Evolutionary conservation across 2,113 vertebrate species (phyloP).

Genomic region (Spermophilus dauricus): DNA sequence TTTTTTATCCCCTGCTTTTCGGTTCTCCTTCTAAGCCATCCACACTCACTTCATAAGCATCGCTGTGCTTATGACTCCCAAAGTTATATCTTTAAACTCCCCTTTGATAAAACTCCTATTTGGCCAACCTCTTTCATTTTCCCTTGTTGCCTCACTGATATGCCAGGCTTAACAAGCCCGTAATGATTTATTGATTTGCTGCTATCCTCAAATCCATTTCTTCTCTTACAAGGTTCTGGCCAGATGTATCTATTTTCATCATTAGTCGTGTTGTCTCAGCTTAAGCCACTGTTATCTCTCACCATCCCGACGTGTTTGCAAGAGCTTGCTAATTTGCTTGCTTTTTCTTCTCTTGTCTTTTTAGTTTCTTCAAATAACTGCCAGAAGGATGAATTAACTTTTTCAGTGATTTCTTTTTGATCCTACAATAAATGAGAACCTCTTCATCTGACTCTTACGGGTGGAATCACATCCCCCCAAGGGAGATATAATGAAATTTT

Average conservation of each 20-base stretch:
- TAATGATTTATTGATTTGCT: slow-evolving; percentile 52
- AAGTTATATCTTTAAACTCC: not conserved
- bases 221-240: not conserved
- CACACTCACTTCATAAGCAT: not conserved
- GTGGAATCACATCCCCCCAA: not conserved
- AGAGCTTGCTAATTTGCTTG: not conserved
- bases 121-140: not conserved
- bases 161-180: not conserved
- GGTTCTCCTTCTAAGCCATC: not conserved
- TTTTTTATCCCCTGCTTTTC: not conserved
- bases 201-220: slow-evolving; percentile 5
- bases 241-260: slow-evolving; percentile 4
- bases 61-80: not conserved
- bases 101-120: not conserved
- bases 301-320: not conserved
- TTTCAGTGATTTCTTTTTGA: not conserved
- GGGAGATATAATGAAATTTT: not conserved
- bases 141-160: not conserved
- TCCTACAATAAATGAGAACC: not conserved
- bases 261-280: not conserved
- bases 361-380: not conserved
- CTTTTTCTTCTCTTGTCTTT: not conserved
- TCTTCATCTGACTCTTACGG: too few relatives aligned
- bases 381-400: not conserved
- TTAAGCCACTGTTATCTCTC: not conserved